phyloP scores from a whole-genome alignment of 1,140 invertebrate species.

The Idris sp. region DNA sequence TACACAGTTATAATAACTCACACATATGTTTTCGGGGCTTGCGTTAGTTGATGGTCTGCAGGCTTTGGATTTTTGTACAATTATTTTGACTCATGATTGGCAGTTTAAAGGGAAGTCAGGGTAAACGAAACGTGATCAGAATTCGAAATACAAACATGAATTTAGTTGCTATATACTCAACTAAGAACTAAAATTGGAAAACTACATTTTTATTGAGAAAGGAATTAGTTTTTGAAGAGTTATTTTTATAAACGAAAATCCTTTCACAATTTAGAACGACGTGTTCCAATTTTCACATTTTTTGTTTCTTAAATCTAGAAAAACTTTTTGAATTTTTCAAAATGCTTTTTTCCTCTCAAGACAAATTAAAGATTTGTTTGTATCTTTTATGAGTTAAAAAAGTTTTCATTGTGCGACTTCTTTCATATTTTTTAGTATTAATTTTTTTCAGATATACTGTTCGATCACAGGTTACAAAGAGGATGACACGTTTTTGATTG shows the following conservation, averaged over 20 bases:
- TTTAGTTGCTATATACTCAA: conserved; percentile 11
- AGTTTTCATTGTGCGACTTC: not conserved
- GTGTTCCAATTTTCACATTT: too few relatives aligned
- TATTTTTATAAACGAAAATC: too few relatives aligned
- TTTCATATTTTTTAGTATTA: not conserved
- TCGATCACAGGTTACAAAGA: conserved; percentile 40
- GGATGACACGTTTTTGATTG: conserved; percentile 3
- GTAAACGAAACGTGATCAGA: conserved; percentile 47
- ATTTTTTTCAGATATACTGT: conserved; percentile 20
- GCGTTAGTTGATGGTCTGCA: conserved; percentile 77
- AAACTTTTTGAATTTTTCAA: too few relatives aligned
- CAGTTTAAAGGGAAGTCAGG: conserved; percentile 60
- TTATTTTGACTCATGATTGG: conserved; percentile 57
- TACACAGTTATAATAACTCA: too few relatives aligned
- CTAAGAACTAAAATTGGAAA: conserved; percentile 10
- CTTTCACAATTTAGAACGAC: not conserved
- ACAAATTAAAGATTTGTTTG: not conserved
- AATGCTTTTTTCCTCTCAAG: too few relatives aligned
- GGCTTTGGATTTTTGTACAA: conserved; percentile 66
- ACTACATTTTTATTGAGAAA: conserved; percentile 19
- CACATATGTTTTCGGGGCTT: too few relatives aligned
- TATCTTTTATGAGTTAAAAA: not conserved
- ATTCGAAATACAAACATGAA: conserved; percentile 30
- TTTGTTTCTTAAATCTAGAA: too few relatives aligned
- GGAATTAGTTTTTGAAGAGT: too few relatives aligned